Evolutionary conservation across 2,113 vertebrate species (phyloP).

Genomic region (Rynchops niger): DNA sequence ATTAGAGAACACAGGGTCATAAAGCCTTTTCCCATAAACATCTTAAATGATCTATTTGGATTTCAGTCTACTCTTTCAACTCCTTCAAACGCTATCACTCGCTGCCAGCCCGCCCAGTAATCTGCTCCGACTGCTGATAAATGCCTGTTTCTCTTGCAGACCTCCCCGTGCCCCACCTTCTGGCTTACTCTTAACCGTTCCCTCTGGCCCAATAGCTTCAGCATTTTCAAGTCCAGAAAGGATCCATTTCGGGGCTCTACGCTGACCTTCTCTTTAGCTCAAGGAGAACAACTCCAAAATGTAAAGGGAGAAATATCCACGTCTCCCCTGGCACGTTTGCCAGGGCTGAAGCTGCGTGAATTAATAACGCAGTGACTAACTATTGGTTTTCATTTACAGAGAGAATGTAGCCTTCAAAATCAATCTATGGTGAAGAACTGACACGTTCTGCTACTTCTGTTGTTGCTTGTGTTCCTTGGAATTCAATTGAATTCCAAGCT

Average conservation of each 20-base stretch:
- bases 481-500: neutral
- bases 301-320: neutral
- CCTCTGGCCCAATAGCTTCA: neutral
- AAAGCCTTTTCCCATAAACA: slow-evolving; percentile 8
- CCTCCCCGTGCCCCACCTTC: neutral
- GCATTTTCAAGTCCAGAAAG: neutral
- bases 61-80: neutral
- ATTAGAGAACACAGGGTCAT: neutral
- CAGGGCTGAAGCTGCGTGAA: accelerated
- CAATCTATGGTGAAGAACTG: neutral
- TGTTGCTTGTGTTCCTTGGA: neutral
- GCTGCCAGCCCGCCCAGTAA: neutral
- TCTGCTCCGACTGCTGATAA: neutral
- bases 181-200: neutral
- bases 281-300: neutral
- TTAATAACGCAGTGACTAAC: neutral
- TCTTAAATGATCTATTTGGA: slow-evolving; percentile 6
- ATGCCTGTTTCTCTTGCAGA: neutral
- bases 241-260: neutral
- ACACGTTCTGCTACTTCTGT: neutral
- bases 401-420: neutral
- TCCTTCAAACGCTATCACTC: neutral
- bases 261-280: neutral
- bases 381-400: neutral
- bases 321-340: accelerated